Evolutionary conservation across 2,888 invertebrate genomes (phyloP), one percentile per base, ranked within the genome.

Genomic region (Conops quadrifasciatus): DNA sequence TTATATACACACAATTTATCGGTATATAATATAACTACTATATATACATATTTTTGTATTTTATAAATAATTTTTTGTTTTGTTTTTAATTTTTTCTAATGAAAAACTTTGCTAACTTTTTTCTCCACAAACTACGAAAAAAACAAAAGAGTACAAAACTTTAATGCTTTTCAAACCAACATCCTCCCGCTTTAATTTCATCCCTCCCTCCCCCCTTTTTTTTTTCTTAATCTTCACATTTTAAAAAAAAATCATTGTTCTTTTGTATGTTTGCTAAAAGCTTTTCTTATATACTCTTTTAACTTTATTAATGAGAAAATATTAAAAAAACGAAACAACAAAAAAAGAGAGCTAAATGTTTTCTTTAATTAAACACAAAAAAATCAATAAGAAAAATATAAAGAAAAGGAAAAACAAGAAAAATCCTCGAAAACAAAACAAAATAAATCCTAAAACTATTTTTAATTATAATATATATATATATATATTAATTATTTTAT

Each of bases 391-490:
- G 56, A 62, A 67, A 45, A 49, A 58, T 64, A 70, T 56, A 67
- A 45, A 70, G 59, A 69, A 73, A 71, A 36, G 9, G 36, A 36
- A 9, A 36, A 36, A 36, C 5, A 36, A 36, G 36, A 36, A 36
- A 4, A 36, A 36, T 9, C 9, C 9, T 9, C 9, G 9, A 36
- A 62, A 67, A 75, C 68, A 76, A 76, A 73, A 75, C 75, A n/a
- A n/a, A n/a, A n/a, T n/a, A 36, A 36, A 36, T 9, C 4, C 9
- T 36, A 7, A 36, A 36, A 36, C 36, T 7, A 36, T 53, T n/a
- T 9, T 59, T 74, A 68, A 63, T 15, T 45, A 36, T 36, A 36
- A 51, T 49, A 47, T n/a, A 47, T 43, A 36, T 62, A 69, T 60
- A 73, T 62, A 70, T 51, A 68, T 28, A 68, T 72, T 70, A 45